Base-by-base conservation (phyloP, 2,888 invertebrate genomes). In the Tetragonisca angustula region DNA sequence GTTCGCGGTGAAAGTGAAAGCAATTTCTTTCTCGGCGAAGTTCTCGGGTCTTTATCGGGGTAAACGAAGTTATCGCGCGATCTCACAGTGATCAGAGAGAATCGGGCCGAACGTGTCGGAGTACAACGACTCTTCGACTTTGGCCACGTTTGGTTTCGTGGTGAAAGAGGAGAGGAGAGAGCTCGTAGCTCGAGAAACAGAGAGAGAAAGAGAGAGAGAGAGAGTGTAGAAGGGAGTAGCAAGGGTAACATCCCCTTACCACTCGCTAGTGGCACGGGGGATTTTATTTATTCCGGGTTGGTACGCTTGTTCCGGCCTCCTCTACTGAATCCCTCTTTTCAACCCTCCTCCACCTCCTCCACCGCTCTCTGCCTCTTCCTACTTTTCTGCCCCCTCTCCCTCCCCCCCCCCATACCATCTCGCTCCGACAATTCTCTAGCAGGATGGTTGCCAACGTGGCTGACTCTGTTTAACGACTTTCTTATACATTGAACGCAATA, bases 251-350 rank as follows among this genome's bases (percentile, higher is more conserved):
- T 71, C 88, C 87, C 36, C 88, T 87, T 86, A 85, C 88, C 87
- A 89, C 81, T 85, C 82, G 79, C 81, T 64, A 73, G 68, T 84
- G 78, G 85, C 84, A 79, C 85, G 85, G 88, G 80, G 90, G 88
- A 91, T 91, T 91, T 92, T 92, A 90, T 92, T 91, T 92, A 92
- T 91, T 91, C 91, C 90, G 84, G 89, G 90, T 91, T 90, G 91
- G 91, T 91, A 90, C 90, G 88, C 90, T 92, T 90, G 90, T 90
- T 90, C 90, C 90, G 86, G 88, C 89, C 89, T 89, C 81, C 90
- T 90, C 88, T 77, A 82, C 86, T 82, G 88, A 89, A 88, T 90
- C 87, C 89, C 89, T 89, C 90, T 90, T 91, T 90, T 87, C 89
- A 90, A 89, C 90, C 88, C 86, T 89, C 88, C 81, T 79, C 81